Conservation (phyloP, 1,140 invertebrate genomes). For the Lerema accius region DNA sequence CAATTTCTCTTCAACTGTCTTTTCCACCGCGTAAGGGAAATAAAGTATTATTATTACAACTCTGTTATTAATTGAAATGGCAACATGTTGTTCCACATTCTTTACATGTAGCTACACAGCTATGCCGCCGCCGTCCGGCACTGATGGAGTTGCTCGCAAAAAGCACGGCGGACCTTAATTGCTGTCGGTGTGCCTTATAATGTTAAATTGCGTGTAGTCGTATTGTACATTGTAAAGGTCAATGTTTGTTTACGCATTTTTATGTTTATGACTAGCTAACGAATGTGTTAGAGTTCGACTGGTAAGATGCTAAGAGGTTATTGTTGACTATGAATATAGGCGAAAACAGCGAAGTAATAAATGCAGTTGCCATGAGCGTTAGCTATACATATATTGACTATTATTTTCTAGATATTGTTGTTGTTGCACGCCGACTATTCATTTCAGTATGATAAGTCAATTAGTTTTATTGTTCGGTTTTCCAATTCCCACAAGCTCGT, state of each 20-base stretch:
- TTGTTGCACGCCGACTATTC: not conserved
- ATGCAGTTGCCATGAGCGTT: no score
- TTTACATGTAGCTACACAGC: constrained; percentile 41
- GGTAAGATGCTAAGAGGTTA: no score
- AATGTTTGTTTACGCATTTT: not conserved
- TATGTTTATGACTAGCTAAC: not conserved
- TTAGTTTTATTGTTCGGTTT: constrained; percentile 37
- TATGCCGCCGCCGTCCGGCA: constrained; percentile 38
- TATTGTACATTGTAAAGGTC: constrained; percentile 15
- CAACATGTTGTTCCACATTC: constrained; percentile 53
- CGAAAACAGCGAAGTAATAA: no score
- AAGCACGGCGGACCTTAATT: constrained; percentile 35
- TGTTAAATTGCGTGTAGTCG: constrained; percentile 5
- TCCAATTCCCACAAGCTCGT: constrained; percentile 54
- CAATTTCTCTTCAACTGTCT: no score
- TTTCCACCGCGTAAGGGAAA: not conserved
- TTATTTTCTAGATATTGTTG: no score
- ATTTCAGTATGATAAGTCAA: constrained; percentile 25
- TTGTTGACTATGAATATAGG: no score
- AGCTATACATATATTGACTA: no score
- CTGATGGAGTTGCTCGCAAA: constrained; percentile 36
- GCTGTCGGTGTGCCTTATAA: constrained; percentile 18
- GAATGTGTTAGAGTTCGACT: no score
- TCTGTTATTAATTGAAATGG: constrained; percentile 58
- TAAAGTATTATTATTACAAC: constrained; percentile 42